phyloP scores from a whole-genome alignment of 23 tunicate genomes.

The Trididemnum miniatum region DNA sequence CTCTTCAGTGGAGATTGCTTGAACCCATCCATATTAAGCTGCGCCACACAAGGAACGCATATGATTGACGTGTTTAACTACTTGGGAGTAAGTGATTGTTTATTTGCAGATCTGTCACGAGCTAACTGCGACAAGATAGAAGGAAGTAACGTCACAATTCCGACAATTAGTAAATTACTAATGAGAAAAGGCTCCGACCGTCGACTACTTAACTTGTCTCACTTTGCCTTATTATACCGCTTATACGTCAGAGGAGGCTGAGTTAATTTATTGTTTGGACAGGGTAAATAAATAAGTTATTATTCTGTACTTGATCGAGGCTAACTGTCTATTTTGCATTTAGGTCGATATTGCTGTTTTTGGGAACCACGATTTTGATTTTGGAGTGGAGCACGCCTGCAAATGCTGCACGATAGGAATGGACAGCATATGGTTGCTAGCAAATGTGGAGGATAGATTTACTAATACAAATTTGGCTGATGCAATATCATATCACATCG shows the following conservation, averaged over 20 bases:
- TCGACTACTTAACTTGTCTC: too few relatives aligned
- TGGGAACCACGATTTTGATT: constrained; percentile 97
- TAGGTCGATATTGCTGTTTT: constrained; percentile 82
- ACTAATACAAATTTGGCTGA: constrained; percentile 40
- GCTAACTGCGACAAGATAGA: too few relatives aligned
- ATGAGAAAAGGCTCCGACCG: too few relatives aligned
- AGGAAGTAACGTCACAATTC: too few relatives aligned
- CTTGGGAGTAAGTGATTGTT: constrained; percentile 59
- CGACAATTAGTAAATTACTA: too few relatives aligned
- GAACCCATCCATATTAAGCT: constrained; percentile 83
- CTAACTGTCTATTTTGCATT: too few relatives aligned
- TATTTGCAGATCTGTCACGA: too few relatives aligned
- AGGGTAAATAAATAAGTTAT: too few relatives aligned
- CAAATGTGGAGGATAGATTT: constrained; percentile 67
- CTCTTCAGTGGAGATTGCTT: constrained; percentile 90
- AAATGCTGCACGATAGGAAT: constrained; percentile 43
- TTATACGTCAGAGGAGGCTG: too few relatives aligned
- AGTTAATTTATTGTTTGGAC: too few relatives aligned
- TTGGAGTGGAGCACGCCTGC: constrained; percentile 76
- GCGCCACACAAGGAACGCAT: constrained; percentile 90
- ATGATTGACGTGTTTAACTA: constrained; percentile 83
- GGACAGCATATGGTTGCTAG: constrained; percentile 67
- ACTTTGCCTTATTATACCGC: too few relatives aligned
- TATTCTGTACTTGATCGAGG: too few relatives aligned
- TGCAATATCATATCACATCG: constrained; percentile 27